phyloP scores from a whole-genome alignment of 2,888 invertebrate species.

The Trypoxylon attenuatum region DNA sequence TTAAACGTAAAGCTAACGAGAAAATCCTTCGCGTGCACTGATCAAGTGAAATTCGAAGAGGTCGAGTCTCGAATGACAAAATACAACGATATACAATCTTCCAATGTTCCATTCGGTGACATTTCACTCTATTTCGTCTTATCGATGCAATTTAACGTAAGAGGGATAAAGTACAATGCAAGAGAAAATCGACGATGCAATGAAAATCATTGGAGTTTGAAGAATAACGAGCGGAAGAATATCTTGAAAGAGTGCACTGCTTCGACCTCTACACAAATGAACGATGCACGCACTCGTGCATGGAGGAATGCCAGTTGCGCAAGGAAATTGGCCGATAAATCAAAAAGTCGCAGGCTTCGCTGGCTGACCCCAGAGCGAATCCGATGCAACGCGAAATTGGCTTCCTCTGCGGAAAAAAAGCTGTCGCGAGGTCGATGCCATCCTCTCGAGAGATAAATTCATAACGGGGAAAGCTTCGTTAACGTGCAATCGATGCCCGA shows the following conservation, averaged over 20 bases:
- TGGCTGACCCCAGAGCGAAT: not conserved
- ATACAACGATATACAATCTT: no score
- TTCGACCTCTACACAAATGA: not conserved
- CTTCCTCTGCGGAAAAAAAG: not conserved
- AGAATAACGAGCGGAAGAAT: no score
- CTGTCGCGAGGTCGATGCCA: not conserved
- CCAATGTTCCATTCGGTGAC: no score
- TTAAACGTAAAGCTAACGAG: not conserved
- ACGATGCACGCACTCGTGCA: not conserved
- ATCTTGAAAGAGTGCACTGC: no score
- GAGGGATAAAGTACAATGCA: no score
- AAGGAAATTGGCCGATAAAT: conserved; percentile 33
- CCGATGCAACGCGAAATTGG: conserved; percentile 10
- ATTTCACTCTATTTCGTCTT: no score
- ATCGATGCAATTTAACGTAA: no score
- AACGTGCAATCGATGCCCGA: conserved; percentile 1
- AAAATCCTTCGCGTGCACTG: not conserved
- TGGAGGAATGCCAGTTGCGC: not conserved
- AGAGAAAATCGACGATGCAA: no score
- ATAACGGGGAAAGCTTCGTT: conserved; percentile 9
- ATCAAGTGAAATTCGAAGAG: not conserved
- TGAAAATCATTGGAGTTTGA: no score
- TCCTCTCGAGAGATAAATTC: conserved; percentile 20
- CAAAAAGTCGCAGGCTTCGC: conserved; percentile 15
- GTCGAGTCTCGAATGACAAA: no score